Percentiles rank a stretch among this genome's conserved stretches.
phyloP scores from a whole-genome alignment of 2,888 invertebrate species.

The Cephus pygmeus region DNA sequence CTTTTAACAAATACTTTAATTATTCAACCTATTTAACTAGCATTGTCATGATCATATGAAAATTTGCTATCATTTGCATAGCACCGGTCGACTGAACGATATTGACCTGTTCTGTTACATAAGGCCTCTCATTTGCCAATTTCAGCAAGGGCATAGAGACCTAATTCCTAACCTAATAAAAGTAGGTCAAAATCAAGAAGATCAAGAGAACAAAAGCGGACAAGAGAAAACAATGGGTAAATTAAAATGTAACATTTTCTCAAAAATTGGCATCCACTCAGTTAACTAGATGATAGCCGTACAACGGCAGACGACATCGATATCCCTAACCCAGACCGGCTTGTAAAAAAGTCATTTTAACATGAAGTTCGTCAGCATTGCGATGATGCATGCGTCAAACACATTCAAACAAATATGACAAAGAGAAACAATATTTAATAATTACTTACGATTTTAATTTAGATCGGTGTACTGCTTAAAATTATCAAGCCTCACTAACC shows the following conservation, averaged over 20 bases:
- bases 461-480: constrained; percentile 40
- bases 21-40: background rate
- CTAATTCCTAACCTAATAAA: constrained; percentile 14
- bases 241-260: constrained; percentile 23
- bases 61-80: background rate
- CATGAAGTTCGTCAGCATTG: constrained; percentile 3
- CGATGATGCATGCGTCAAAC: background rate
- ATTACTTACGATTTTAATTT: constrained; percentile 48
- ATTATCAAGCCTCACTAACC: constrained; percentile 38
- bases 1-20: background rate
- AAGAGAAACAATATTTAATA: background rate
- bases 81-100: constrained; percentile 34
- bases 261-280: background rate
- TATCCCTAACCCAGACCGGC: constrained; percentile 44
- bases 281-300: constrained; percentile 16
- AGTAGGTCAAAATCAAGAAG: constrained; percentile 9
- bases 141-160: constrained; percentile 1
- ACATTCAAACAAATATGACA: background rate
- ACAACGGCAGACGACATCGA: constrained; percentile 50
- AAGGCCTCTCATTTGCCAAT: constrained; percentile 43
- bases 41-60: background rate
- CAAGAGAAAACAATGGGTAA: constrained; percentile 15
- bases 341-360: constrained; percentile 14
- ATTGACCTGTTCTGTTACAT: constrained; percentile 63
- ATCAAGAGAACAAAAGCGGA: background rate